Evolutionary conservation across 1,140 invertebrate species (phyloP).

Genomic region (Brachionus plicatilis): DNA sequence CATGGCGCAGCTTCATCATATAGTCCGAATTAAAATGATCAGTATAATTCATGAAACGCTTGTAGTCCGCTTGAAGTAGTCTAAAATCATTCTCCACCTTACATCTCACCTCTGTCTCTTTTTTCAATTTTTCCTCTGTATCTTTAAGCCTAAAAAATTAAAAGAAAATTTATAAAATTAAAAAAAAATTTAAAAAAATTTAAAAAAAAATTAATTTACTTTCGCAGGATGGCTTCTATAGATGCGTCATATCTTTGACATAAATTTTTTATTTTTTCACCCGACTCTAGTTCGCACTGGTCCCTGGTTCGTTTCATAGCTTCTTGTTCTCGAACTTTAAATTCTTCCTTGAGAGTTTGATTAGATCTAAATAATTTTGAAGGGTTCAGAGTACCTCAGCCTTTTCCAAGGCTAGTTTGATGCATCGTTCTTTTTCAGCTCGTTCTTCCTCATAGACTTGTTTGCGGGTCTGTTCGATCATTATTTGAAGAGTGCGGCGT

Average conservation of each 20-base stretch:
- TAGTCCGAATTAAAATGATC: conserved; percentile 52
- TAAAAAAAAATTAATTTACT: not conserved
- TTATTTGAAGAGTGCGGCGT: not conserved
- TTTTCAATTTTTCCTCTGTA: conserved; percentile 46
- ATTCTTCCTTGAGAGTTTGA: conserved; percentile 45
- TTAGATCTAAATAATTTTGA: not conserved
- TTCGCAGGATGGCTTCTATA: not conserved
- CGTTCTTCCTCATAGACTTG: not conserved
- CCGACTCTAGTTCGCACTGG: conserved; percentile 47
- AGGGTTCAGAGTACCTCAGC: not conserved
- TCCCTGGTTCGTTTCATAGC: conserved; percentile 45
- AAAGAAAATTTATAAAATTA: not conserved
- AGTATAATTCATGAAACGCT: conserved; percentile 51
- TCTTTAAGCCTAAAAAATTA: conserved; percentile 44
- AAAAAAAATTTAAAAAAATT: too few species aligned
- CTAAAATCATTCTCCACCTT: conserved; percentile 49
- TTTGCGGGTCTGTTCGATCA: not conserved
- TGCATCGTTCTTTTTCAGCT: not conserved
- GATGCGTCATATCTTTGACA: conserved; percentile 42
- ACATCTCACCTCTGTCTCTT: conserved; percentile 45
- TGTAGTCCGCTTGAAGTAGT: conserved; percentile 49
- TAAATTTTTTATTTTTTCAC: conserved; percentile 45
- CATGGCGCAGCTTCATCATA: conserved; percentile 47
- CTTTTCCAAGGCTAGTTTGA: not conserved
- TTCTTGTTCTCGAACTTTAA: conserved; percentile 46